Evolutionary conservation across 2,888 invertebrate species (phyloP).

Genomic region (Lordiphosa fenestrarum): DNA sequence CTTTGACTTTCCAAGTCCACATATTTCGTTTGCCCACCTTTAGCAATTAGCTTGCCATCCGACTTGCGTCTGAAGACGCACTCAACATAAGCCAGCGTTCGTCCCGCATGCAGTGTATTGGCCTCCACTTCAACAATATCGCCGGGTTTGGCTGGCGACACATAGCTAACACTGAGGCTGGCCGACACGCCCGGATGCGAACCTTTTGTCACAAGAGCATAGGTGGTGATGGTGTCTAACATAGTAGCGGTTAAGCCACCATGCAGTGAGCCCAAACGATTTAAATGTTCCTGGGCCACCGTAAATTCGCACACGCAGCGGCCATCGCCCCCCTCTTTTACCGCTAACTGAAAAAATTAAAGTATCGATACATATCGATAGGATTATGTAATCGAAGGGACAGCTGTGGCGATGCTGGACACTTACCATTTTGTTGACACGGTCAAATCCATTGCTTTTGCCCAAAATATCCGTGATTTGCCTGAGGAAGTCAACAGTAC

Average conservation of each 20-base stretch:
- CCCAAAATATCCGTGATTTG: conserved; percentile 73
- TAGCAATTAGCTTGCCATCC: conserved; percentile 87
- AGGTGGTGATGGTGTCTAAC: conserved; percentile 87
- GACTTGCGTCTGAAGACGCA: conserved; percentile 89
- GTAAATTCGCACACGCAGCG: conserved; percentile 88
- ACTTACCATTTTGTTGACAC: conserved; percentile 80
- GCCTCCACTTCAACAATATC: conserved; percentile 91
- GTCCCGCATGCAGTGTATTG: conserved; percentile 87
- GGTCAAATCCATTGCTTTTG: conserved; percentile 78
- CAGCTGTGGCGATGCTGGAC: conserved; percentile 30
- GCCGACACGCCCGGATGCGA: conserved; percentile 89
- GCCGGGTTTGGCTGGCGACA: conserved; percentile 88
- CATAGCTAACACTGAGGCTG: conserved; percentile 90
- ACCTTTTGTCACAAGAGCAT: conserved; percentile 87
- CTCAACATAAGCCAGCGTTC: conserved; percentile 89
- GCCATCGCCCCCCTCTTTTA: conserved; percentile 85
- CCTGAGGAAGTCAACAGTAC: conserved; percentile 78
- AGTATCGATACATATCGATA: conserved; percentile 33
- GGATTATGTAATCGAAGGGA: conserved; percentile 18
- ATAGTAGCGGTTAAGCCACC: conserved; percentile 92
- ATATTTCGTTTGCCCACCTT: conserved; percentile 92
- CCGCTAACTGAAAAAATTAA: conserved; percentile 66
- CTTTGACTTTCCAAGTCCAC: conserved; percentile 67
- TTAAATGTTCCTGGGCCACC: conserved; percentile 88
- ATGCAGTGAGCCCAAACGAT: conserved; percentile 88